phyloP scores from a whole-genome alignment of 1,140 invertebrate genomes.

The Aphis craccivora region DNA sequence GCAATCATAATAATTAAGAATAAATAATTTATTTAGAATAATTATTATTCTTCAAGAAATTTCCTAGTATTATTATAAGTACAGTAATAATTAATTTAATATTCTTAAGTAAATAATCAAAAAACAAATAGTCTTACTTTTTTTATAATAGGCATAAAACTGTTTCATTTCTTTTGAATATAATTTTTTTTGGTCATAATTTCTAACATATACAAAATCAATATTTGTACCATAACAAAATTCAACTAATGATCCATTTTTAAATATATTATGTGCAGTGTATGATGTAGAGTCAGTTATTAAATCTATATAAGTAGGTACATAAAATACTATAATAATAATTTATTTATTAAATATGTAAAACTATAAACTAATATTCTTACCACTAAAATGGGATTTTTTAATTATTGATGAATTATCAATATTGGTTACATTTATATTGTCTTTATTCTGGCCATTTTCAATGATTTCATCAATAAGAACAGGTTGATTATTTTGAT shows the following conservation, averaged over 20 bases:
- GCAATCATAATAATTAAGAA: not conserved
- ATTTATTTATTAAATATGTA: not conserved
- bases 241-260: slow-evolving; percentile 17
- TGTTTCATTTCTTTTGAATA: slow-evolving; percentile 10
- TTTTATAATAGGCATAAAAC: not conserved
- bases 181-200: not conserved
- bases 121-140: not conserved
- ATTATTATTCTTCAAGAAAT: not conserved
- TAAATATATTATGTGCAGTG: not conserved
- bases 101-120: not conserved
- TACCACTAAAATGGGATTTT: not conserved
- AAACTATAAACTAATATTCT: not conserved
- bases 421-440: not conserved
- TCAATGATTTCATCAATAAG: not conserved
- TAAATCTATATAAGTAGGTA: not conserved
- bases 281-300: not conserved
- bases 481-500: not conserved
- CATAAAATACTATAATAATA: not conserved
- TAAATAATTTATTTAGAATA: too few species aligned
- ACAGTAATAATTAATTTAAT: not conserved
- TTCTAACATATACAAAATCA: slow-evolving; percentile 25
- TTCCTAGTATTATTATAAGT: not conserved
- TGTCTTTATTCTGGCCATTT: not conserved
- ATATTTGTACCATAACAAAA: slow-evolving; percentile 17
- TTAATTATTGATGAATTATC: not conserved